A percentile compares a stretch with the other conserved stretches of the same genome.
Conservation (phyloP, 2,888 invertebrate species). For the Blastobasis adustella region DNA sequence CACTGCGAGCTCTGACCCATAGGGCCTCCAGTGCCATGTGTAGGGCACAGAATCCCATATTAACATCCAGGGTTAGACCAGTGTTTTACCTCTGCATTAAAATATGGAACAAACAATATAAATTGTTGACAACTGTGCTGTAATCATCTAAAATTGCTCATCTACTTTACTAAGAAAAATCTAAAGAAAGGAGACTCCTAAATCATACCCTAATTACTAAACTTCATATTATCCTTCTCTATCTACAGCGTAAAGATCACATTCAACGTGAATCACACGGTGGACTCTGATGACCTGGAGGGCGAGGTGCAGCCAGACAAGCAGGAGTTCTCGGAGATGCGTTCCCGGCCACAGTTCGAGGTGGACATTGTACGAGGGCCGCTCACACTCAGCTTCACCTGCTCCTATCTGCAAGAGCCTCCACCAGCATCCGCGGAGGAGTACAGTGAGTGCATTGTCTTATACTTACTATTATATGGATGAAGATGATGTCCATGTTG, state of each 20-base stretch:
- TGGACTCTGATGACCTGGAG: slow-evolving; percentile 87
- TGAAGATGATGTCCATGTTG: too few relatives aligned
- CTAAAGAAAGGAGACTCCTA: too few relatives aligned
- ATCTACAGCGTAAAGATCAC: slow-evolving; percentile 72
- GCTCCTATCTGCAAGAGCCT: slow-evolving; percentile 84
- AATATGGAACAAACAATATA: slow-evolving; percentile 25
- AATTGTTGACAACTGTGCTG: too few relatives aligned
- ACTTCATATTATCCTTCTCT: not conserved
- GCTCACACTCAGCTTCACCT: slow-evolving; percentile 87
- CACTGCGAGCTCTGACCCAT: slow-evolving; percentile 17
- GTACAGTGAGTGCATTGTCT: slow-evolving; percentile 69
- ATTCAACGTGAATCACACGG: slow-evolving; percentile 96
- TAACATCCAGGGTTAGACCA: slow-evolving; percentile 31
- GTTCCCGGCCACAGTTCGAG: slow-evolving; percentile 93
- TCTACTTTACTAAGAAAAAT: too few relatives aligned
- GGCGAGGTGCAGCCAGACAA: slow-evolving; percentile 79
- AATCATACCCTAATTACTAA: too few relatives aligned
- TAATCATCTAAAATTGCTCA: too few relatives aligned
- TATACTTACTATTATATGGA: too few relatives aligned
- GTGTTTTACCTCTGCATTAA: slow-evolving; percentile 32
- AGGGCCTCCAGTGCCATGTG: slow-evolving; percentile 20
- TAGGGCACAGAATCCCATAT: slow-evolving; percentile 35
- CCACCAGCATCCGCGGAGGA: slow-evolving; percentile 79
- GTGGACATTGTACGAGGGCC: slow-evolving; percentile 88
- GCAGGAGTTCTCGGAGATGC: slow-evolving; percentile 87